Evolutionary conservation across 1,140 invertebrate genomes (phyloP), one percentile per base, ranked within the genome.

Genomic region (Drosophila bocki): DNA sequence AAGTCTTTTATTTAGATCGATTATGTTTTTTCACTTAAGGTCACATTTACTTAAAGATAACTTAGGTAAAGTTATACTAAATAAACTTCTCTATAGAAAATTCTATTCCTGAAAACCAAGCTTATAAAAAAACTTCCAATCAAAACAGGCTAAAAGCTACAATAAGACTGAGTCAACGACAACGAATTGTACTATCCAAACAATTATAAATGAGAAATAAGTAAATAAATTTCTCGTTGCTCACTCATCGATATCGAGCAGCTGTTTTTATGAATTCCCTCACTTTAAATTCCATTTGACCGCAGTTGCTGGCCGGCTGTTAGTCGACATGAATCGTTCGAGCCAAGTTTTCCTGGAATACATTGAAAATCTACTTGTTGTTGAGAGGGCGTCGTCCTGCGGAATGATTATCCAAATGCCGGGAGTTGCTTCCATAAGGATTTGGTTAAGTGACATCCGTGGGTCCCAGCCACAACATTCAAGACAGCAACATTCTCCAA

Each of bases 311-410:
- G 22, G 4, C 15, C 11, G 32, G 9, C 19, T 39, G 37, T 26
- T n/a, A 29, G 29, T 63, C 47, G 61, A 32, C 63, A 86, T 87
- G 83, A 86, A 87, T 65, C 63, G 76, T 37, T 86, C 83, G 9
- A 42, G 75, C 13, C 54, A 26, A 37, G 48, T 72, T 44, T 86
- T 86, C 57, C 13, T 87, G 41, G 65, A 72, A 19, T 87, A 82
- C 32, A 64, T 86, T 15, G 79, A 82, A 29, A 37, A 59, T 22
- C 62, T 75, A 7, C 69, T 87, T 69, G 63, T 35, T 5, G 37
- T 22, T 13, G 79, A 86, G 6, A 29, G 22, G n/a, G 13, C 51
- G 5, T 13, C 35, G 11, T 19, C 54, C 11, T 17, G n/a, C 17
- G 33, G 19, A n/a, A 29, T 19, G 11, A 39, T 32, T 13, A 15